These are phyloP conservation scores for Zaprionus davidi DNA, from an alignment of 1,140 invertebrate genomes.

Conservation along the genomic window DNA sequence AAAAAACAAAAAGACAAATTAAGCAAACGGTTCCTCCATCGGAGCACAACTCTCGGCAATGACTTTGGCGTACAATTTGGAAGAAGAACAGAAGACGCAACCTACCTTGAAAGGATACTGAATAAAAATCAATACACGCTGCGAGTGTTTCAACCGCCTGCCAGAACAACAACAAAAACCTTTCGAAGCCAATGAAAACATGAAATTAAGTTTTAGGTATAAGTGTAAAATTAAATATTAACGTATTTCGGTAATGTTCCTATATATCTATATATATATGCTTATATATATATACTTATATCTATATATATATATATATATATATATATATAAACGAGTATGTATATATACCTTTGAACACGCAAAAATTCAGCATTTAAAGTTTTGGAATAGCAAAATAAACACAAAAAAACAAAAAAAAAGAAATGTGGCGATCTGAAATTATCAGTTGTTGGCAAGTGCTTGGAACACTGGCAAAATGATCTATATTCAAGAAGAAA, in stretches of 20 bases:
- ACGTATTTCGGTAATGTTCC: conserved; percentile 84
- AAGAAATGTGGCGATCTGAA: conserved; percentile 19
- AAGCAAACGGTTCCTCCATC: conserved; percentile 3
- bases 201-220: conserved; percentile 66
- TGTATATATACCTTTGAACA: conserved; percentile 66
- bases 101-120: conserved; percentile 14
- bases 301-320: conserved; percentile 50
- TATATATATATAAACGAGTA: conserved; percentile 41
- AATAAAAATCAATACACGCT: conserved; percentile 56
- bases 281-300: conserved; percentile 56
- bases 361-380: conserved; percentile 71
- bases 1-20: conserved; percentile 5
- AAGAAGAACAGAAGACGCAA: conserved; percentile 55
- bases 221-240: conserved; percentile 82
- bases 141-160: conserved; percentile 46
- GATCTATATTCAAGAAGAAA: conserved; percentile 29
- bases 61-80: conserved; percentile 79
- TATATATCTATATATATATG: conserved; percentile 72
- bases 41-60: conserved; percentile 69
- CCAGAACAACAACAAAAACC: conserved; percentile 19
- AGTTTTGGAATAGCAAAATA: conserved; percentile 57
- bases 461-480: conserved; percentile 43
- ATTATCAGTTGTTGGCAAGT: conserved; percentile 30
- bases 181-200: conserved; percentile 44
- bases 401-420: conserved; percentile 22